Evolutionary conservation across 2,888 invertebrate species (phyloP).

Genomic region (Malacosoma neustria): DNA sequence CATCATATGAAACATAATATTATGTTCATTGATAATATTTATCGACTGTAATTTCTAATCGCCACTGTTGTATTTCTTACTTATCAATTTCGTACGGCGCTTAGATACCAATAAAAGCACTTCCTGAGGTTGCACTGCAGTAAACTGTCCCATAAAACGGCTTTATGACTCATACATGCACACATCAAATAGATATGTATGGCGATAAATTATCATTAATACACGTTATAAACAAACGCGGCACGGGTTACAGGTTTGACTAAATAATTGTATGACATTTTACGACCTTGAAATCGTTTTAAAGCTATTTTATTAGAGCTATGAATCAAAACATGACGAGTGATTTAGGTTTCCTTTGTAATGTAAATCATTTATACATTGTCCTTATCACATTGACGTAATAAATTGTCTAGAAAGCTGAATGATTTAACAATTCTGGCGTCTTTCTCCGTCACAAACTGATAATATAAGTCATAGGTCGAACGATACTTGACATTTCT

Average conservation of each 20-base stretch:
- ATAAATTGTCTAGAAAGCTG: slow-evolving; percentile 27
- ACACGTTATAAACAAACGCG: slow-evolving; percentile 51
- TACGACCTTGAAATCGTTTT: slow-evolving; percentile 49
- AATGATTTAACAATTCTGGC: slow-evolving; percentile 26
- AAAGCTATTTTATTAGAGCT: slow-evolving; percentile 45
- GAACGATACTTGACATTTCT: slow-evolving; percentile 2
- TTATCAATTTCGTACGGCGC: slow-evolving; percentile 44
- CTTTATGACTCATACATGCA: slow-evolving; percentile 62
- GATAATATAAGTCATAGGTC: background rate
- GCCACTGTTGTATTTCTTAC: too few relatives aligned
- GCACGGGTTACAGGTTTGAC: slow-evolving; percentile 41
- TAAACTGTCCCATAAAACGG: slow-evolving; percentile 61
- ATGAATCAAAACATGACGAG: slow-evolving; percentile 38
- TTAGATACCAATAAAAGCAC: slow-evolving; percentile 62
- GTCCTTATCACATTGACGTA: slow-evolving; percentile 34
- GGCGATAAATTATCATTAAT: slow-evolving; percentile 64
- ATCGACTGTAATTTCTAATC: too few relatives aligned
- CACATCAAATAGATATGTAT: slow-evolving; percentile 62
- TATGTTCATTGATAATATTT: too few relatives aligned
- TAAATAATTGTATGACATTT: slow-evolving; percentile 61
- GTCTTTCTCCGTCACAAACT: slow-evolving; percentile 17
- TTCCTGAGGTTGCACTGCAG: slow-evolving; percentile 52
- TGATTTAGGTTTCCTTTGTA: slow-evolving; percentile 43
- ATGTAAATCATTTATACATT: slow-evolving; percentile 34
- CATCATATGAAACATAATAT: too few relatives aligned